phyloP scores from a whole-genome alignment of 2,113 vertebrate genomes.

The Clinocottus analis region DNA sequence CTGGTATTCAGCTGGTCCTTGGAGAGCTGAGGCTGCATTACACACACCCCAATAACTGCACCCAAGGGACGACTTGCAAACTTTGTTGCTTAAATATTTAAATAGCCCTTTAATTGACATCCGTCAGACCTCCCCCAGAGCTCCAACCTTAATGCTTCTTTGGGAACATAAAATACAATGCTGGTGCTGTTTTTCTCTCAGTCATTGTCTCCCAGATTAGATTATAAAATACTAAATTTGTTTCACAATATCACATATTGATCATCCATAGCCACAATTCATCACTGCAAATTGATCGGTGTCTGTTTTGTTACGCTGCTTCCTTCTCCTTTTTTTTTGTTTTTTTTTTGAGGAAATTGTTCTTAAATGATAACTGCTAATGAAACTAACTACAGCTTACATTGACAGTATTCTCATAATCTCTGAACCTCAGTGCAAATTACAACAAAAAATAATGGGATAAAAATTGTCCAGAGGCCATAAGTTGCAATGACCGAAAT shows the following conservation, averaged over 20 bases:
- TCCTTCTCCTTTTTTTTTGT: slow-evolving; percentile 4
- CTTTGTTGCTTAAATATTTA: slow-evolving; percentile 85
- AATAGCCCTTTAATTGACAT: slow-evolving; percentile 80
- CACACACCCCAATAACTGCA: slow-evolving; percentile 71
- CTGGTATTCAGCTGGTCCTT: slow-evolving; percentile 79
- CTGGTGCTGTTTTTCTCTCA: slow-evolving; percentile 14
- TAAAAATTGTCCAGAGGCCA: slow-evolving; percentile 41
- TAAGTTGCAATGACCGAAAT: slow-evolving; percentile 61
- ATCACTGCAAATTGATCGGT: slow-evolving; percentile 26
- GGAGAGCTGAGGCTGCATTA: slow-evolving; percentile 83
- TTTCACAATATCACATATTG: slow-evolving; percentile 1
- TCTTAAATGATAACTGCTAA: slow-evolving; percentile 6
- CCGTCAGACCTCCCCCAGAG: slow-evolving; percentile 69
- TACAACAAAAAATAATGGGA: slow-evolving; percentile 56
- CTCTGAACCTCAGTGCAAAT: slow-evolving; percentile 54
- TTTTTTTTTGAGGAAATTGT: slow-evolving; percentile 1
- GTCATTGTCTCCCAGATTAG: slow-evolving; percentile 25
- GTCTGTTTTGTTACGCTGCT: slow-evolving; percentile 6
- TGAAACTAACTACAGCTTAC: slow-evolving; percentile 8
- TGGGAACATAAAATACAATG: slow-evolving; percentile 53
- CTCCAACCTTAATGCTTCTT: slow-evolving; percentile 47
- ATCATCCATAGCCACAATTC: slow-evolving; percentile 32
- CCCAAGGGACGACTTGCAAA: slow-evolving; percentile 80
- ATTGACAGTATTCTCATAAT: slow-evolving; percentile 49
- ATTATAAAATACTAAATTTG: slow-evolving; percentile 3